Percentiles rank a stretch among this genome's conserved stretches.
phyloP scores from a whole-genome alignment of 1,140 invertebrate species.

The Limonius californicus region DNA sequence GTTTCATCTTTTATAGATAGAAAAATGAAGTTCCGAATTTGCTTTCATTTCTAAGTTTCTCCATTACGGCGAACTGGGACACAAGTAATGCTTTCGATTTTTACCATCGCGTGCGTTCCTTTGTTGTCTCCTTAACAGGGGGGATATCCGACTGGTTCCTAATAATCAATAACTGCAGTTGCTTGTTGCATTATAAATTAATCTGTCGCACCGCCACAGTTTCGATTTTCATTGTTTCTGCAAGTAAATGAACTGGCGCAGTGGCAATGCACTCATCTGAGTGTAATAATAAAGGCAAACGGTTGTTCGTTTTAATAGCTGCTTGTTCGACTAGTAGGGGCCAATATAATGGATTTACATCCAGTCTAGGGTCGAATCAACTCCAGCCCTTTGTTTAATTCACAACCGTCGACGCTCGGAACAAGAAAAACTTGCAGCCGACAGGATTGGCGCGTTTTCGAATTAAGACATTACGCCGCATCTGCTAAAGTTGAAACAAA shows the following conservation, averaged over 20 bases:
- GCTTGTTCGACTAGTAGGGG: neutral
- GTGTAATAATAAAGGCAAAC: neutral
- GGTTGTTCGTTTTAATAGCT: neutral
- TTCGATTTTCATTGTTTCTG: neutral
- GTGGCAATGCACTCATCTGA: neutral
- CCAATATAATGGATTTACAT: conserved; percentile 1
- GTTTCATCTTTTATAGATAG: no score
- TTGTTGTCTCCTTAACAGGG: no score
- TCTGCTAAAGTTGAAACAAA: no score
- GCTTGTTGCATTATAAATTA: neutral
- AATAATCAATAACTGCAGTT: neutral
- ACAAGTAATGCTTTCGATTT: no score
- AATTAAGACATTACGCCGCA: no score
- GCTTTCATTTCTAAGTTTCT: no score
- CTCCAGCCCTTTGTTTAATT: neutral
- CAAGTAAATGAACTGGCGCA: neutral
- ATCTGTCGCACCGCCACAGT: neutral
- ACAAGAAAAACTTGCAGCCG: neutral
- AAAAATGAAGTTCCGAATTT: no score
- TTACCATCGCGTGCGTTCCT: no score
- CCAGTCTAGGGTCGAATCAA: neutral
- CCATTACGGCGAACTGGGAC: no score
- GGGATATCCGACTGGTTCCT: no score
- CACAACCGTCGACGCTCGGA: neutral
- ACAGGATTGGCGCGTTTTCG: no score